Conservation (phyloP, 2,797 vertebrate species). For the Benthosema pterotum region DNA sequence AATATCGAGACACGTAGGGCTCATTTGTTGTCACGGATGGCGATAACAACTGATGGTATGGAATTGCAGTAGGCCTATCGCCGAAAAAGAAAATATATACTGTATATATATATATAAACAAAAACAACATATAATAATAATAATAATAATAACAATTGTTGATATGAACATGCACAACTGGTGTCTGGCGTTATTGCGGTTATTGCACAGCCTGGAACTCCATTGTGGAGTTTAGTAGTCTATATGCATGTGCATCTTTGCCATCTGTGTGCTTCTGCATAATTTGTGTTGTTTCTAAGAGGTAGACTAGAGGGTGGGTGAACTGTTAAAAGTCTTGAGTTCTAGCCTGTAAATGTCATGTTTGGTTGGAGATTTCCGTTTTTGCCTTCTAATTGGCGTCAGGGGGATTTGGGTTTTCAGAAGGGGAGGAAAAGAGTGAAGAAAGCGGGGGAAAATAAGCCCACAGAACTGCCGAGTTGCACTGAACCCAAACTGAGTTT, state of each 20-base stretch:
- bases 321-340: conserved; percentile 66
- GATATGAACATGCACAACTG: no score
- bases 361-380: conserved; percentile 78
- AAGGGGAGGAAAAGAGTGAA: conserved; percentile 42
- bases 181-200: no score
- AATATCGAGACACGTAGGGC: no score
- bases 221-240: conserved; percentile 16
- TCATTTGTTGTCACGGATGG: no score
- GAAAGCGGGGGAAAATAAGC: conserved; percentile 46
- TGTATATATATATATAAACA: no score
- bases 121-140: no score
- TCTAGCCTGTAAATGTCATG: conserved; percentile 79
- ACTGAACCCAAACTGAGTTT: conserved; percentile 69
- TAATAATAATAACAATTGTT: no score
- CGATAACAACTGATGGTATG: no score
- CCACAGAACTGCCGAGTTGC: conserved; percentile 65
- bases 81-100: background rate
- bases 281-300: conserved; percentile 17
- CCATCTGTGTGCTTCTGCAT: conserved; percentile 4
- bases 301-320: conserved; percentile 16
- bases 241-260: conserved; percentile 12
- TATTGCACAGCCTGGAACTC: no score
- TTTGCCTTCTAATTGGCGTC: conserved; percentile 79
- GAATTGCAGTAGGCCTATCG: no score
- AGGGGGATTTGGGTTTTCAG: conserved; percentile 72